Evolutionary conservation across 2,888 invertebrate species (phyloP), one percentile per base, ranked within the genome.

Genomic region (Eupithecia inturbata): DNA sequence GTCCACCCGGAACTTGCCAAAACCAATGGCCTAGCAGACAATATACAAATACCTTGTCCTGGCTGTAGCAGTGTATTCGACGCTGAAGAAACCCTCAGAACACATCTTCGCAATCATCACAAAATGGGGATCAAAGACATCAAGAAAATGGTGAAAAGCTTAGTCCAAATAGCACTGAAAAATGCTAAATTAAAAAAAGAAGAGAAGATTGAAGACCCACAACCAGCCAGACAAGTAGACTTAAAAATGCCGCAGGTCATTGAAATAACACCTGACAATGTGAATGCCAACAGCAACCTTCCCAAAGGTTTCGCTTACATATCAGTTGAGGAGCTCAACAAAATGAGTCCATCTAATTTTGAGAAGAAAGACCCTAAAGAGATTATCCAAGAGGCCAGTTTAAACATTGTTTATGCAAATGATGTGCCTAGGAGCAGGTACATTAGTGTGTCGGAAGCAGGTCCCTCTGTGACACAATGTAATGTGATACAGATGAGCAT

Each of bases 91-190:
- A 95, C 96, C 0, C 87, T 97, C 0, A 91, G 96, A 80, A 94
- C 95, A 7, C 97, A 97, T 85, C 89, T 97, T 7, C 93, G 95
- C 33, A 95, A 95, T 82, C 97, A 97, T 85, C 97, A 97, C 85
- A 95, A 96, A 87, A 96, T 97, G 92, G 95, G 92, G 49, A 92
- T 95, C 72, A 94, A 95, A 79, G 96, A 96, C 83, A 89, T 96
- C 1, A 94, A 94, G 78, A 94, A 95, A 86, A 95, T 96, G 87
- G 88, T 96, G 0, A 95, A 95, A 83, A 95, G 95, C 78, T 89
- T 95, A 16, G 89, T 95, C 1, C 93, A 92, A 83, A 91, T 94
- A 73, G 92, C 93, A 28, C 85, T 93, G 16, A 92, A 93, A 85
- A 87, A 93, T 83, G 89, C 91, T 4, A 92, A 92, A 81, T 83